Evolutionary conservation across 2,797 vertebrate genomes (phyloP).

Genomic region (Xenentodon cancila): DNA sequence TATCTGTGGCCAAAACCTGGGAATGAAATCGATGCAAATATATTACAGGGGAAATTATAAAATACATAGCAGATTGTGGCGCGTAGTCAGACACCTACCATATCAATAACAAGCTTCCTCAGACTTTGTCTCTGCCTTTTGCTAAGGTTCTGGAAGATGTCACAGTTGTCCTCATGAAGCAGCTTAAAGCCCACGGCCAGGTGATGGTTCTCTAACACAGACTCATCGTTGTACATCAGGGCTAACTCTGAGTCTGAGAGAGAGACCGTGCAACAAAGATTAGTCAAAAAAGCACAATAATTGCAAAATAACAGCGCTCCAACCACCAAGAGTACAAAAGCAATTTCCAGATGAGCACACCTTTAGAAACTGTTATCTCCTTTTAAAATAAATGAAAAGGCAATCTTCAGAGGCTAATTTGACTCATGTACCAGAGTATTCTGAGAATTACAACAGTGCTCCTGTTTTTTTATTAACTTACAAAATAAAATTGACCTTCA

Average conservation of each 20-base stretch:
- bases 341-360: background rate
- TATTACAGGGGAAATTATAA: background rate
- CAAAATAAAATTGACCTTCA: no score
- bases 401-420: no score
- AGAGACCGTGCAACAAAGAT: slow-evolving; percentile 22
- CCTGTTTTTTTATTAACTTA: no score
- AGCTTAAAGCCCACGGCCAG: slow-evolving; percentile 95
- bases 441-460: background rate
- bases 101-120: slow-evolving; percentile 95
- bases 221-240: slow-evolving; percentile 96
- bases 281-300: slow-evolving; percentile 13
- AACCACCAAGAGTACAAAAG: background rate
- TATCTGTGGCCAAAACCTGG: slow-evolving; percentile 95
- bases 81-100: slow-evolving; percentile 78
- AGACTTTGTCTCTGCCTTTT: slow-evolving; percentile 92
- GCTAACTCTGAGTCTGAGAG: slow-evolving; percentile 93
- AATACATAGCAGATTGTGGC: background rate
- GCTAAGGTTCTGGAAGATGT: slow-evolving; percentile 94
- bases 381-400: no score
- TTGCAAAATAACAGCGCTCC: background rate
- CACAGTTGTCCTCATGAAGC: slow-evolving; percentile 94
- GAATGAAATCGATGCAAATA: background rate
- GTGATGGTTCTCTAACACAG: slow-evolving; percentile 95
- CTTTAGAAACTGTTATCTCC: no score
- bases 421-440: background rate